These are phyloP conservation scores for Trematocara zebra DNA, from an alignment of 2,113 vertebrate species.

Conservation along the genomic window DNA sequence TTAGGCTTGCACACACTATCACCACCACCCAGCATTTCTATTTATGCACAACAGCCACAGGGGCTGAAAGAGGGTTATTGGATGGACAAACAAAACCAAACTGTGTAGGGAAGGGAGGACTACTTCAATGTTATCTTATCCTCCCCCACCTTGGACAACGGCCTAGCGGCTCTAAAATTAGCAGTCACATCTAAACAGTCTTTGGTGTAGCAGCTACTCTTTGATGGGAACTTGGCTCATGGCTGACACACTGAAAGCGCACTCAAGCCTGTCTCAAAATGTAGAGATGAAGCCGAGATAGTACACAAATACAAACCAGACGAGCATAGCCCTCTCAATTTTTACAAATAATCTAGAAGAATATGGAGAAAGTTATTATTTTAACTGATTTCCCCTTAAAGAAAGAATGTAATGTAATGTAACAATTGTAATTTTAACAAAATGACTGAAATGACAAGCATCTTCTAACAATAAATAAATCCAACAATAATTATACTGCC, in stretches of 20 bases:
- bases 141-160: constrained; percentile 52
- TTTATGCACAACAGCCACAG: neutral
- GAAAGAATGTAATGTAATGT: neutral
- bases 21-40: neutral
- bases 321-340: neutral
- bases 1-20: neutral
- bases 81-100: constrained; percentile 40
- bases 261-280: constrained; percentile 27
- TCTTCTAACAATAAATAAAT: neutral
- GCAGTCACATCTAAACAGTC: constrained; percentile 49
- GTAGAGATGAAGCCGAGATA: constrained; percentile 31
- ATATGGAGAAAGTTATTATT: neutral
- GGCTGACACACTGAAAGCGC: constrained; percentile 25
- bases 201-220: constrained; percentile 48
- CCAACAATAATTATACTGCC: neutral
- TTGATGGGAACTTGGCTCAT: constrained; percentile 67
- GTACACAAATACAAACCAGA: constrained; percentile 26
- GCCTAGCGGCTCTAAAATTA: constrained; percentile 65
- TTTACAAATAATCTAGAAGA: neutral
- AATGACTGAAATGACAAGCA: neutral
- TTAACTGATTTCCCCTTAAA: neutral
- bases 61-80: constrained; percentile 2
- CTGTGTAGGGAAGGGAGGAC: constrained; percentile 9
- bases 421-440: neutral
- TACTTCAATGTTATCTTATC: constrained; percentile 63